phyloP scores from a whole-genome alignment of 2,888 invertebrate species.

The Drosophila gaucha region DNA sequence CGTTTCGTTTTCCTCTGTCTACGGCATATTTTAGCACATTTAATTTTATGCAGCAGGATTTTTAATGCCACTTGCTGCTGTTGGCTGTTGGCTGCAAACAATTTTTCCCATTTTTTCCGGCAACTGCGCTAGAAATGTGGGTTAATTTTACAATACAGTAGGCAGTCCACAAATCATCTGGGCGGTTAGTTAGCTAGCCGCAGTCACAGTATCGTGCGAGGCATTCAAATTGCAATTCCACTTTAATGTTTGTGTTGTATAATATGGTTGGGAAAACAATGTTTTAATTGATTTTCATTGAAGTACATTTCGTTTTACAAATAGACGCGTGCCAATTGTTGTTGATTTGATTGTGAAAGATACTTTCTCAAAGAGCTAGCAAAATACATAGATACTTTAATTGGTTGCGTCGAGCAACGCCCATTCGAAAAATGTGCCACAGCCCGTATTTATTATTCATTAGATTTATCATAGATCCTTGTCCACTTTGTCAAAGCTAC shows the following conservation, averaged over 20 bases:
- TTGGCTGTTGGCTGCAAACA: conserved; percentile 35
- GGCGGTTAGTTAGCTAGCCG: conserved; percentile 12
- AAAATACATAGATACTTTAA: conserved; percentile 7
- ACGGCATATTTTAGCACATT: conserved; percentile 28
- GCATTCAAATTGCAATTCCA: conserved; percentile 76
- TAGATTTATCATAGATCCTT: conserved; percentile 61
- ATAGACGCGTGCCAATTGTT: conserved; percentile 62
- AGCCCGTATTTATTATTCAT: conserved; percentile 58
- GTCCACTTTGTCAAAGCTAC: conserved; percentile 74
- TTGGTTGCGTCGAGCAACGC: conserved; percentile 17
- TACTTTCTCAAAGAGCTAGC: conserved; percentile 52
- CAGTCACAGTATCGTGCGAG: conserved; percentile 49
- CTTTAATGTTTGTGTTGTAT: conserved; percentile 51
- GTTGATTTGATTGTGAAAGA: conserved; percentile 25
- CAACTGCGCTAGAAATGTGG: conserved; percentile 45
- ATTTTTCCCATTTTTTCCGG: conserved; percentile 50
- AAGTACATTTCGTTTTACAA: conserved; percentile 46
- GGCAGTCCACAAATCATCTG: conserved; percentile 55
- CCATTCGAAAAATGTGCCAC: conserved; percentile 43
- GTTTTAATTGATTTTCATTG: conserved; percentile 63
- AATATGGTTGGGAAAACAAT: conserved; percentile 48
- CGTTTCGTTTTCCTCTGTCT: conserved; percentile 29
- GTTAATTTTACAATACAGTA: conserved; percentile 41
- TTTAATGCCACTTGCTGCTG: conserved; percentile 20
- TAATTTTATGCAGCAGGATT: conserved; percentile 68